phyloP scores from a whole-genome alignment of 2,113 vertebrate species.

The Grammomys dolichurus region DNA sequence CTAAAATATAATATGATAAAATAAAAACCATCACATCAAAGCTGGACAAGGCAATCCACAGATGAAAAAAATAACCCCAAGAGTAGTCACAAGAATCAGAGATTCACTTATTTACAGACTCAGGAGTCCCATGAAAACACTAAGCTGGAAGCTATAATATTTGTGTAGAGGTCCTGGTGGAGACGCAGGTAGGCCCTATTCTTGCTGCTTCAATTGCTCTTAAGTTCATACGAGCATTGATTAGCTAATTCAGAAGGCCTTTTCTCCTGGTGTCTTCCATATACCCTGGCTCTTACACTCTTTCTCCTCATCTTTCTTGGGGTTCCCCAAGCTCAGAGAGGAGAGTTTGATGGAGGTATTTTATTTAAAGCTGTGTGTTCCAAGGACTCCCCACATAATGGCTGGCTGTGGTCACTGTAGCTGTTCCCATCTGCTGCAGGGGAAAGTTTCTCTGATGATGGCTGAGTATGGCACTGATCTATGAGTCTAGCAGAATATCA shows the following conservation, averaged over 20 bases:
- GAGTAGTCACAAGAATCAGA: neutral
- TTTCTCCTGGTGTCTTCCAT: neutral
- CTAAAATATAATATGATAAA: neutral
- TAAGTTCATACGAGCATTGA: neutral
- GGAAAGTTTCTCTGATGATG: no score
- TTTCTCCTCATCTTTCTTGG: neutral
- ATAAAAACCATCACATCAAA: neutral
- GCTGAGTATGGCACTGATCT: no score
- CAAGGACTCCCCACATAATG: neutral
- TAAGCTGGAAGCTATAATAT: neutral
- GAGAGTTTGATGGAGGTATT: neutral
- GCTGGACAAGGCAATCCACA: neutral
- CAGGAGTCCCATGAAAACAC: neutral
- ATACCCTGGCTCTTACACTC: neutral
- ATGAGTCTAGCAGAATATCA: neutral
- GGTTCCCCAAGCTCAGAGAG: neutral
- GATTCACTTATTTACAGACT: neutral
- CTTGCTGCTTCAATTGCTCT: neutral
- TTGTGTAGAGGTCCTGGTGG: neutral
- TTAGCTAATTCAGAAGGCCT: neutral
- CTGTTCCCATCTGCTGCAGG: neutral
- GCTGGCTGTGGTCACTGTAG: neutral
- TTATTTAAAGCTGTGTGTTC: neutral
- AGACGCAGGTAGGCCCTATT: neutral
- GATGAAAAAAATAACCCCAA: neutral